Conservation (phyloP, 2,797 vertebrate genomes). For the Tangara arthus region DNA sequence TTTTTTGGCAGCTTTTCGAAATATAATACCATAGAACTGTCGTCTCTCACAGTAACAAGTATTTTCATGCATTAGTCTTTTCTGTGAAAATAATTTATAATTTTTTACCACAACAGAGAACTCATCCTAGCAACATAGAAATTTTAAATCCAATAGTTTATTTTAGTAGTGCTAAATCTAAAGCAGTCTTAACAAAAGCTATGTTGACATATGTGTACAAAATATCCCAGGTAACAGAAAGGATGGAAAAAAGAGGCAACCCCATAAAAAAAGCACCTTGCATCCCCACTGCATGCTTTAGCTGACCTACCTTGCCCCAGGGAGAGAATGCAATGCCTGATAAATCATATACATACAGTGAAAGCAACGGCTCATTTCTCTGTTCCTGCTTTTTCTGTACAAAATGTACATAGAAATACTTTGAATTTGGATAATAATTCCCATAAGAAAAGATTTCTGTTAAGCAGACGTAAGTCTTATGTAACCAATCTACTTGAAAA, state of each 20-base stretch:
- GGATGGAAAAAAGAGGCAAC: not conserved
- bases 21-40: constrained; percentile 36
- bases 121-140: not conserved
- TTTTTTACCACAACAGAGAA: constrained; percentile 43
- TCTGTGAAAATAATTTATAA: constrained; percentile 44
- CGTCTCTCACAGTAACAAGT: constrained; percentile 52
- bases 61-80: constrained; percentile 55
- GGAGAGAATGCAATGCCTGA: not conserved
- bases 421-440: not conserved
- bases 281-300: not conserved
- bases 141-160: not conserved
- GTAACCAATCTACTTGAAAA: not conserved
- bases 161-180: constrained; percentile 31
- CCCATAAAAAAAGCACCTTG: not conserved
- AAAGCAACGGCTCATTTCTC: not conserved
- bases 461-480: not conserved
- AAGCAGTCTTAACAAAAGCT: not conserved
- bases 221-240: not conserved
- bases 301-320: constrained; percentile 15
- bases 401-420: not conserved
- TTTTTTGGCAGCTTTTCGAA: constrained; percentile 58
- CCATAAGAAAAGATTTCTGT: not conserved
- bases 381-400: not conserved
- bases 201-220: not conserved
- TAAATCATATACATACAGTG: not conserved